phyloP scores from a whole-genome alignment of 2,888 invertebrate genomes.

The Piscicola geometra region DNA sequence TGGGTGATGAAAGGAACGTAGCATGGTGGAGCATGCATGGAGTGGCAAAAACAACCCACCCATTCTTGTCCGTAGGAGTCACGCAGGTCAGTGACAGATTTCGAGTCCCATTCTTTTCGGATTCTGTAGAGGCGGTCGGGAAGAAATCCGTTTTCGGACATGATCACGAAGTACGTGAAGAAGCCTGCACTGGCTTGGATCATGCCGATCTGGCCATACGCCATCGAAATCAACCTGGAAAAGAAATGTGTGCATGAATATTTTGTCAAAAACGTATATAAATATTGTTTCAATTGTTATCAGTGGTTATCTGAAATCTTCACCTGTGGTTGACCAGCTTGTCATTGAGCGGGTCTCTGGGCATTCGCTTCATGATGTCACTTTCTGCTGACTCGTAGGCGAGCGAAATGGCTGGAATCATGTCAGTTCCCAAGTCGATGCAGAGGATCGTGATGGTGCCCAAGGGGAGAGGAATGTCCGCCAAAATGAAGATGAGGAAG shows the following conservation, averaged over 20 bases:
- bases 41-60: constrained; percentile 32
- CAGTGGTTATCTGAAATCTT: no score
- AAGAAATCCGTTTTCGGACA: constrained; percentile 98
- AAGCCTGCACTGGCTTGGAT: constrained; percentile 99
- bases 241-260: no score
- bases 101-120: constrained; percentile 95
- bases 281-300: no score
- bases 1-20: no score
- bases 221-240: constrained; percentile 87
- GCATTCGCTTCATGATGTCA: constrained; percentile 86
- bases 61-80: constrained; percentile 65
- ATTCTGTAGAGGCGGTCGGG: constrained; percentile 84
- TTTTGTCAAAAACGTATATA: no score
- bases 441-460: constrained; percentile 94
- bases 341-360: constrained; percentile 74
- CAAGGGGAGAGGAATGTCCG: constrained; percentile 85
- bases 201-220: constrained; percentile 99
- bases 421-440: constrained; percentile 97
- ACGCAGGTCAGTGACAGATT: constrained; percentile 92
- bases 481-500: constrained; percentile 89
- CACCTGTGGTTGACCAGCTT: constrained; percentile 73
- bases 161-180: constrained; percentile 98
- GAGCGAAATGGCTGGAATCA: constrained; percentile 86
- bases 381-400: constrained; percentile 61
- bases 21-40: no score